Base-by-base conservation (phyloP, 2,113 vertebrate genomes). In the Muscicapa adusta region DNA sequence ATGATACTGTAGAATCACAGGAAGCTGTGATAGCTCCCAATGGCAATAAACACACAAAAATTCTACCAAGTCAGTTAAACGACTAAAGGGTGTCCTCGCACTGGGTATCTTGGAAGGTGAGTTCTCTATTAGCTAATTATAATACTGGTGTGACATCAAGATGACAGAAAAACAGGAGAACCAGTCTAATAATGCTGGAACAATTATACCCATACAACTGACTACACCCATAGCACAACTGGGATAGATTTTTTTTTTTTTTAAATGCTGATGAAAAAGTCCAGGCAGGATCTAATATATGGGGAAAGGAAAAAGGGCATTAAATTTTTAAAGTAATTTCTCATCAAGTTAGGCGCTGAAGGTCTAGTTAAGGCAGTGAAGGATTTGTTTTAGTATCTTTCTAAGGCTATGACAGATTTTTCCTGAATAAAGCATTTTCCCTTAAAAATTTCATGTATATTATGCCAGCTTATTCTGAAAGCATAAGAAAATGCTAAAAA, bases 321-420 rank as follows among this genome's bases (percentile, higher is more conserved):
- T 88, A 62, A 48, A 83, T 82, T 96, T 86, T 82, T 51, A 92
- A 94, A 92, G 84, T 33, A 80, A 89, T 88, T 90, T 94, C 77
- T 88, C 88, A 91, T 12, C 40, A 83, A 92, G 87, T 91, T 93
- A 96, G 91, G 89, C 45, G 74, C 75, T 96, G 75, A 90, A 95
- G 93, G 93, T 96, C 82, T 95, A 92, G 85, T 97, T 96, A 96
- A 96, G 94, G 94, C 92, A 96, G 93, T 91, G 94, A 88, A 95
- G 90, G 75, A 88, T 88, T 96, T 84, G 40, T 90, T 94, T 85
- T 85, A 91, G 75, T 95, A 87, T 93, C 84, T 89, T 95, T 83
- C 77, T 96, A 96, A 96, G 94, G 95, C 96, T 93, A 88, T 95
- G 79, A 93, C 76, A 95, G 60, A 92, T 85, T 93, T 93, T 95